Evolutionary conservation across 1,140 invertebrate species (phyloP).

Genomic region (Drosophila bipectinata): DNA sequence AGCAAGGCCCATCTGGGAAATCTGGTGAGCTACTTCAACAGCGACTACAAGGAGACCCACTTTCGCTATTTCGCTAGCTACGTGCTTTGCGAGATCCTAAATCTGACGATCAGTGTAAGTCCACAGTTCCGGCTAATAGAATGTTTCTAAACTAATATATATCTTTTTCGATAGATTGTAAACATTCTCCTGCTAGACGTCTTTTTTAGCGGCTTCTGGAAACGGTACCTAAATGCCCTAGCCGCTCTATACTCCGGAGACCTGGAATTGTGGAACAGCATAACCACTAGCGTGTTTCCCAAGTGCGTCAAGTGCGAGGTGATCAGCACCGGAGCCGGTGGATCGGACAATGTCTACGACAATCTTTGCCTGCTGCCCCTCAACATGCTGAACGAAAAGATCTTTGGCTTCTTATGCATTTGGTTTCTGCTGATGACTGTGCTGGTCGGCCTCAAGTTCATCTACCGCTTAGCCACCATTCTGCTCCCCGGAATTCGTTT

Average conservation of each 20-base stretch:
- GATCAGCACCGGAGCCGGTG: conserved; percentile 87
- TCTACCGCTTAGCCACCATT: conserved; percentile 85
- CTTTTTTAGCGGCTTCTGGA: conserved; percentile 90
- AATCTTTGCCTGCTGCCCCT: conserved; percentile 90
- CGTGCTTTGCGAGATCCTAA: conserved; percentile 89
- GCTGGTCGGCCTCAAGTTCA: conserved; percentile 86
- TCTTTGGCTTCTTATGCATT: conserved; percentile 92
- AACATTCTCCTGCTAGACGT: conserved; percentile 88
- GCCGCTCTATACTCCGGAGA: conserved; percentile 83
- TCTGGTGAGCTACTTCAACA: conserved; percentile 85
- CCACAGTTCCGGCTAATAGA: no score
- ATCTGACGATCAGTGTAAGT: conserved; percentile 88
- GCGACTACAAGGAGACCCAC: conserved; percentile 86
- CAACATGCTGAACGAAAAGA: conserved; percentile 92
- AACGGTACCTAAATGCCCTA: conserved; percentile 88
- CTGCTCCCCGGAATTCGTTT: conserved; percentile 66
- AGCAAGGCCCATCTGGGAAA: conserved; percentile 85
- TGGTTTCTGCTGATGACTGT: conserved; percentile 90
- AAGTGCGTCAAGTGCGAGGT: conserved; percentile 93
- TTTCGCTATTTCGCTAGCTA: conserved; percentile 89
- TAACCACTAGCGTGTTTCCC: conserved; percentile 88
- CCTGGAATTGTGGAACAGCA: conserved; percentile 83
- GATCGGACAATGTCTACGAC: conserved; percentile 86
- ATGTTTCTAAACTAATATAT: not conserved
- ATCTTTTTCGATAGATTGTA: conserved; percentile 83